phyloP scores from a whole-genome alignment of 2,888 invertebrate genomes.

The Nomada ferruginata region DNA sequence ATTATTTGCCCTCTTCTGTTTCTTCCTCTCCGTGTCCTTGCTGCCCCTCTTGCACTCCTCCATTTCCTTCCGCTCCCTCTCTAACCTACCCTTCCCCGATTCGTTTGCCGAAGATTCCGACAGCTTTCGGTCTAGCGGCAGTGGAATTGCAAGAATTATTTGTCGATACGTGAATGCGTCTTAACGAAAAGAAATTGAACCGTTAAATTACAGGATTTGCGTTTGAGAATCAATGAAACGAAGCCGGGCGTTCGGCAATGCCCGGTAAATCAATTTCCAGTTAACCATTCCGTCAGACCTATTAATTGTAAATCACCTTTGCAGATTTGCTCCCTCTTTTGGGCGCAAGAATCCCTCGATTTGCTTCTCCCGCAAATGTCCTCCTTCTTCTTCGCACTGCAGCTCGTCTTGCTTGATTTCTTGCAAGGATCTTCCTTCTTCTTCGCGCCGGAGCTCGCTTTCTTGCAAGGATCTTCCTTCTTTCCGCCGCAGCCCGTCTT shows the following conservation, averaged over 20 bases:
- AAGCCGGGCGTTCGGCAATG: too few relatives aligned
- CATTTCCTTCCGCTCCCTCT: slow-evolving; percentile 56
- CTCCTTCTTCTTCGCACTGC: background rate
- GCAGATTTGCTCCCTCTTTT: background rate
- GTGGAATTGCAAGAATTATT: background rate
- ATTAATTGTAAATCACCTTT: background rate
- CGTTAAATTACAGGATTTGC: too few relatives aligned
- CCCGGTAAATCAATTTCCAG: too few relatives aligned
- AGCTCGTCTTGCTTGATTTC: background rate
- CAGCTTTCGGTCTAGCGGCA: background rate
- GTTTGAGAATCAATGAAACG: too few relatives aligned
- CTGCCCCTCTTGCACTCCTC: slow-evolving; percentile 52
- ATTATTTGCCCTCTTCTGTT: background rate
- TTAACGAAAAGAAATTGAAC: too few relatives aligned
- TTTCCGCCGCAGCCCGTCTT: background rate
- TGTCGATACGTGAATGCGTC: too few relatives aligned
- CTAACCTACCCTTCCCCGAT: slow-evolving; percentile 9
- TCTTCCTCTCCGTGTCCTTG: background rate
- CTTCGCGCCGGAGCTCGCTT: background rate
- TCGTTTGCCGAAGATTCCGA: background rate
- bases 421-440: slow-evolving; percentile 6
- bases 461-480: background rate
- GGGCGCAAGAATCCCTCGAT: background rate
- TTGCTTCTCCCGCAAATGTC: background rate
- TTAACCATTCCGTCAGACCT: background rate